These are phyloP conservation scores for Seriola quinqueradiata DNA, from an alignment of 2,113 vertebrate species.

Conservation along the genomic window DNA sequence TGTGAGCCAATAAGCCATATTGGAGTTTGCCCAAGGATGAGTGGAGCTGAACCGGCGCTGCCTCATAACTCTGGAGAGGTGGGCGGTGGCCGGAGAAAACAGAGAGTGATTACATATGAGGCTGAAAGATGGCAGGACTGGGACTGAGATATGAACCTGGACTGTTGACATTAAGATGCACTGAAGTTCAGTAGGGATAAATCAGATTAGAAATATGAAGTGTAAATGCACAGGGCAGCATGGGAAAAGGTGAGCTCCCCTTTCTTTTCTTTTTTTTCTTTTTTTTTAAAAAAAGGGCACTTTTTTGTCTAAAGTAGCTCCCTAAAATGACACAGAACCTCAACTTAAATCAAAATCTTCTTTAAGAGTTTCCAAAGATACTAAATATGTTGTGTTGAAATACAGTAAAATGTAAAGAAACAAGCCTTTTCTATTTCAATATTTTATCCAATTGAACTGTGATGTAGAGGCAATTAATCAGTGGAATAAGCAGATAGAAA, in stretches of 20 bases:
- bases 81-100: constrained; percentile 45
- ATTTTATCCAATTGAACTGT: background rate
- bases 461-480: background rate
- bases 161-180: background rate
- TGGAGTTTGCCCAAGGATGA: constrained; percentile 72
- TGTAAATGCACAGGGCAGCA: background rate
- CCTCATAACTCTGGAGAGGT: constrained; percentile 54
- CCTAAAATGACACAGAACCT: background rate
- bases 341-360: background rate
- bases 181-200: background rate
- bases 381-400: background rate
- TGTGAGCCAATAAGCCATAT: constrained; percentile 60
- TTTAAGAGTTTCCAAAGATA: background rate
- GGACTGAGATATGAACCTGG: constrained; percentile 14
- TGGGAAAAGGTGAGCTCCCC: background rate
- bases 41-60: constrained; percentile 32
- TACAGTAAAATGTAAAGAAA: background rate
- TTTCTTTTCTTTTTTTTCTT: background rate
- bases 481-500: background rate
- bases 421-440: background rate
- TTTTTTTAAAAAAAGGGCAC: background rate
- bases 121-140: constrained; percentile 15
- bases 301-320: background rate
- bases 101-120: constrained; percentile 39
- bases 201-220: background rate